Conservation (phyloP, 1,140 invertebrate genomes). For the silkworm (Bombyx mori) region DNA sequence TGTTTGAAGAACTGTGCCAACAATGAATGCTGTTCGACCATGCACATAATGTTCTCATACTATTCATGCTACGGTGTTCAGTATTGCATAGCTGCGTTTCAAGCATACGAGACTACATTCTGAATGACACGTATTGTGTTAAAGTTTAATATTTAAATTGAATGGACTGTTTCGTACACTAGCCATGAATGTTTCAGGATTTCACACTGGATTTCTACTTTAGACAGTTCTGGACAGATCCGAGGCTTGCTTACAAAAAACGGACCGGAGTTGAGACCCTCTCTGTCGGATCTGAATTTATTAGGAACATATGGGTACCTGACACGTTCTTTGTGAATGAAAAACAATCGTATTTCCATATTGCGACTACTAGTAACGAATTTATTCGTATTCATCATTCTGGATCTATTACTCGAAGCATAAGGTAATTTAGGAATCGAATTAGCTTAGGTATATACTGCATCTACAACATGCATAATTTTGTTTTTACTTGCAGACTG, state of each 20-base stretch:
- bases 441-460: neutral
- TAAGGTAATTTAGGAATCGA: slow-evolving; percentile 81
- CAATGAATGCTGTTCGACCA: slow-evolving; percentile 11
- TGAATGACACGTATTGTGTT: slow-evolving; percentile 15
- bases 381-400: slow-evolving; percentile 96
- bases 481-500: slow-evolving; percentile 78
- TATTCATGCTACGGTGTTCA: slow-evolving; percentile 1
- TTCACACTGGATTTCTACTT: slow-evolving; percentile 98
- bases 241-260: slow-evolving; percentile 88
- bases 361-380: slow-evolving; percentile 97
- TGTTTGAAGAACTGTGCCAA: neutral
- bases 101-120: neutral
- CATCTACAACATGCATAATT: neutral
- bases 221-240: slow-evolving; percentile 96
- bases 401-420: slow-evolving; percentile 94
- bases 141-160: neutral
- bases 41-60: slow-evolving; percentile 2
- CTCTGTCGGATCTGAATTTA: slow-evolving; percentile 91
- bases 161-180: slow-evolving; percentile 1
- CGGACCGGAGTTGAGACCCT: slow-evolving; percentile 86
- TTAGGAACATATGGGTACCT: slow-evolving; percentile 96
- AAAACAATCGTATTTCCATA: slow-evolving; percentile 97
- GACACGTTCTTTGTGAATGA: slow-evolving; percentile 98
- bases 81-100: slow-evolving; percentile 3
- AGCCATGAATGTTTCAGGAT: slow-evolving; percentile 75